Conservation (phyloP, 2,888 invertebrate genomes). For the Saturnia pavonia region DNA sequence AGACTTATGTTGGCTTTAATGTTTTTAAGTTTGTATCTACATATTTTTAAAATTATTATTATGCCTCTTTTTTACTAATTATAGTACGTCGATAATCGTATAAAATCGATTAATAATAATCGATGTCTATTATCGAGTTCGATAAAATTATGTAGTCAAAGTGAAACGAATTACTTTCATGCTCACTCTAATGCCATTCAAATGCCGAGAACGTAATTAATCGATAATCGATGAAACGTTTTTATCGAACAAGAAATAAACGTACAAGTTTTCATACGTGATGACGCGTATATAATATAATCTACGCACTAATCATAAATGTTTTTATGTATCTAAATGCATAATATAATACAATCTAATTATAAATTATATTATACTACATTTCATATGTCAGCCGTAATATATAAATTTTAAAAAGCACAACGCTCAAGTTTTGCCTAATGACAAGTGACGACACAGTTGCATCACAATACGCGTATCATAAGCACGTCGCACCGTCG, state of each 20-base stretch:
- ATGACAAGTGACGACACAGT: background rate
- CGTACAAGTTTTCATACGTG: background rate
- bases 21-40: background rate
- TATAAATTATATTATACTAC: conserved; percentile 69
- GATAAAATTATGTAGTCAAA: background rate
- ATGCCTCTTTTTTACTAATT: conserved; percentile 1
- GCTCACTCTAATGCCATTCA: background rate
- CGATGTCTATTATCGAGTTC: background rate
- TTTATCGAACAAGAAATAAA: background rate
- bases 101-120: background rate
- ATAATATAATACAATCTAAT: conserved; percentile 69
- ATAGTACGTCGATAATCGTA: background rate
- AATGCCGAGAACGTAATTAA: background rate
- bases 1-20: background rate
- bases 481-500: too few species aligned
- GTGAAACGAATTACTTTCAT: background rate
- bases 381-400: conserved; percentile 54
- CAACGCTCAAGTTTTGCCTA: background rate
- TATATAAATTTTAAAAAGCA: background rate
- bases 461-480: too few species aligned
- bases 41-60: background rate
- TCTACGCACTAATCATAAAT: conserved; percentile 55
- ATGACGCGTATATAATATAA: background rate
- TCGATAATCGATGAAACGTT: background rate
- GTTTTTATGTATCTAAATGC: conserved; percentile 72